phyloP scores from a whole-genome alignment of 2,888 invertebrate genomes.

The Lutraria lutraria region DNA sequence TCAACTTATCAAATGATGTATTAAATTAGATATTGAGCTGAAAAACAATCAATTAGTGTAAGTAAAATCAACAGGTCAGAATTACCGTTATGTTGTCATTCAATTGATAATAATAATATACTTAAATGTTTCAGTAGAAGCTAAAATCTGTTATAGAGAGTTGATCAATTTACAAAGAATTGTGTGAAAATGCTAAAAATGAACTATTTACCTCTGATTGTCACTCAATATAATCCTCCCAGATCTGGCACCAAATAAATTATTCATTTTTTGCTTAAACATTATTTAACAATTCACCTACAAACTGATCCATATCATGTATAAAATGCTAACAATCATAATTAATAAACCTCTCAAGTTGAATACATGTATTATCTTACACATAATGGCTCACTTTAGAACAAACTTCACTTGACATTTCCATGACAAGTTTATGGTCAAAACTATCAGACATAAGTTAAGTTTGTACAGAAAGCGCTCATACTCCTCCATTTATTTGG shows the following conservation, averaged over 20 bases:
- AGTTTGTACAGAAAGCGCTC: background rate
- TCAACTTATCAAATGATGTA: too few relatives aligned
- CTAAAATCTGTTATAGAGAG: background rate
- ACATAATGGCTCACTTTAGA: background rate
- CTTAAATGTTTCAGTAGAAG: too few relatives aligned
- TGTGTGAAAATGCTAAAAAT: background rate
- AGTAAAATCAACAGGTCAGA: too few relatives aligned
- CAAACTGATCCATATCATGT: background rate
- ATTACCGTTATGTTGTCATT: too few relatives aligned
- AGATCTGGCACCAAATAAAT: background rate
- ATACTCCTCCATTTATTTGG: background rate
- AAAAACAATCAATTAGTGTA: too few relatives aligned
- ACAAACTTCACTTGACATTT: background rate
- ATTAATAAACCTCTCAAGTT: background rate
- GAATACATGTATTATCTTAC: background rate
- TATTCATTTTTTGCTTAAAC: constrained; percentile 15
- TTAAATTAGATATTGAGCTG: too few relatives aligned
- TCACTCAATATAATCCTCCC: constrained; percentile 1
- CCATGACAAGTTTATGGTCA: background rate
- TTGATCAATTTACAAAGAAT: background rate
- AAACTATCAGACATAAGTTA: background rate
- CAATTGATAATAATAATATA: too few relatives aligned
- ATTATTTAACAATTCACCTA: background rate
- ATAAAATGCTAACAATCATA: background rate
- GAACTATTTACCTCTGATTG: background rate